Base-by-base conservation (phyloP, 2,888 invertebrate genomes). In the Monopis laevigella region DNA sequence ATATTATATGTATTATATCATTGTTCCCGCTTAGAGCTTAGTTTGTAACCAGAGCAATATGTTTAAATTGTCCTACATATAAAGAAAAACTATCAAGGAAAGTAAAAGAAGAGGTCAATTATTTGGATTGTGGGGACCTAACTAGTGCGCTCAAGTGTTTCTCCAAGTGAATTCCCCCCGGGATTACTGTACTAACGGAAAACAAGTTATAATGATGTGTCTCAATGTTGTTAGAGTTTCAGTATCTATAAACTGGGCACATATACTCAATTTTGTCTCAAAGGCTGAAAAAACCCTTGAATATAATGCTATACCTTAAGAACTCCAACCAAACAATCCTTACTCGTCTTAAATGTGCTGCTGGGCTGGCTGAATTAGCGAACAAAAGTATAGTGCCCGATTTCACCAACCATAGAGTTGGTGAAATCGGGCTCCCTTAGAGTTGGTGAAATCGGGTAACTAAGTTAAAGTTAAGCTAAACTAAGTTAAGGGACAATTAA, bases 121-220 rank as follows among this genome's bases (percentile, higher is more conserved):
- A 98, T 65, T 83, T 99, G 38, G 96, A 95, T 59, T 96, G 96
- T 70, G 99, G 99, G 3, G 98, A 98, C 70, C 82, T 98, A 14
- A 91, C 92, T 29, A 98, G 98, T 81, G 98, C 99, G 18, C 81
- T 98, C 7, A 98, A 98, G 69, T 97, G 98, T 69, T 99, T 97
- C 65, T 96, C 96, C 1, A 84, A 98, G 59, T n/a, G n/a, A n/a
- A n/a, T n/a, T n/a, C n/a, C 59, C 97, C 98, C 18, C 84, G 99
- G 53, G 99, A 99, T 75, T 99, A 99, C 72, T 99, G 98, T 72
- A 99, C 98, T 16, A 97, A 96, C 70, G 95, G 96, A 41, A 97
- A 96, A 72, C 98, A 99, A 81, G 92, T 98, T 30, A 92, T 99
- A 8, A 96, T 97, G 81, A 98, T 98, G 96, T 98, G 98, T 72